These are phyloP conservation scores for Narcine bancroftii DNA, from an alignment of 2,113 vertebrate genomes.

Conservation along the genomic window DNA sequence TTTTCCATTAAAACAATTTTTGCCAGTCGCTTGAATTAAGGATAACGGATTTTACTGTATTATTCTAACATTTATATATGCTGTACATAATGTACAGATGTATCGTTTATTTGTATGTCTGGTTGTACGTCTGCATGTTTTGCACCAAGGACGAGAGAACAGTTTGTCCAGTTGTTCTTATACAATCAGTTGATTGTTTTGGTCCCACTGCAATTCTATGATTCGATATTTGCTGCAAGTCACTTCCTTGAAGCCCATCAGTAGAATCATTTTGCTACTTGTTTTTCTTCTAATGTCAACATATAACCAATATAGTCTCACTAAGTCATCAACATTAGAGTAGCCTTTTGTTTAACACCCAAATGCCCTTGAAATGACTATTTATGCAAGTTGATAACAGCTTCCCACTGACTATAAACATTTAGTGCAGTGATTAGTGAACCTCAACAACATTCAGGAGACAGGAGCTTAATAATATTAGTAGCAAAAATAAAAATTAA, in stretches of 20 bases:
- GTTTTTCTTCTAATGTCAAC: not conserved
- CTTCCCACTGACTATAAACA: not conserved
- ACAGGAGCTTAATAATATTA: not conserved
- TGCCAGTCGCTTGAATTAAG: too few species aligned
- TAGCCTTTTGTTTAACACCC: not conserved
- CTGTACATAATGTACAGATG: too few species aligned
- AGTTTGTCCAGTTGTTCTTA: too few species aligned
- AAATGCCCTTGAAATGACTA: not conserved
- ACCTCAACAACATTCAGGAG: not conserved
- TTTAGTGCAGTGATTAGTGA: not conserved
- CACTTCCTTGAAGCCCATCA: not conserved
- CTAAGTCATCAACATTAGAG: not conserved
- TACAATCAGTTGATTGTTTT: too few species aligned
- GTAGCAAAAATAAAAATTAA: not conserved
- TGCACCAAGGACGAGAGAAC: too few species aligned
- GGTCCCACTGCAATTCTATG: too few species aligned
- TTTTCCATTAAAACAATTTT: too few species aligned
- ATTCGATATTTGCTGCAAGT: not conserved
- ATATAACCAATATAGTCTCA: not conserved
- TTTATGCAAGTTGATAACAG: not conserved
- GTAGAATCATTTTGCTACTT: not conserved
- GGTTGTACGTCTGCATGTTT: too few species aligned
- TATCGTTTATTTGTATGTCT: too few species aligned
- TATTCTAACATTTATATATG: too few species aligned
- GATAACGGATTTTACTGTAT: too few species aligned